Evolutionary conservation across 2,888 invertebrate genomes (phyloP).

Genomic region (Villa cingulata): DNA sequence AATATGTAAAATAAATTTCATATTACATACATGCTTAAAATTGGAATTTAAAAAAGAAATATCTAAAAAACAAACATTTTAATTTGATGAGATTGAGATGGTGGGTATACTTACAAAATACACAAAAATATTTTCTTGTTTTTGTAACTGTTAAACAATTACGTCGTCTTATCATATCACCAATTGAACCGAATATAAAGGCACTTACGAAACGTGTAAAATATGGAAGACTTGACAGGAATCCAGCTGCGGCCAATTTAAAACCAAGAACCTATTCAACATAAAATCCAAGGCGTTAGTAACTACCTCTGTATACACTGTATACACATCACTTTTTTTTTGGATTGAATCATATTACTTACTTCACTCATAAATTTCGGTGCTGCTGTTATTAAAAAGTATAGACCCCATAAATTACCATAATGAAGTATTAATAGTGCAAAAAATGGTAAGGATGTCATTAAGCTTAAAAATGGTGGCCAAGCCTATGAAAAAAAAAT

Average conservation of each 20-base stretch:
- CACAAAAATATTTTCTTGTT: slow-evolving; percentile 50
- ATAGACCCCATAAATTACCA: slow-evolving; percentile 63
- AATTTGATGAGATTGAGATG: not conserved
- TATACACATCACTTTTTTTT: too few species aligned
- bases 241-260: slow-evolving; percentile 54
- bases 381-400: slow-evolving; percentile 61
- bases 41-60: not conserved
- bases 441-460: slow-evolving; percentile 54
- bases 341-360: too few species aligned
- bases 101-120: slow-evolving; percentile 52
- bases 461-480: slow-evolving; percentile 50
- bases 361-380: slow-evolving; percentile 59
- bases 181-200: slow-evolving; percentile 55
- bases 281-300: not conserved
- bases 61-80: not conserved
- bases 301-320: too few species aligned
- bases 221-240: slow-evolving; percentile 56
- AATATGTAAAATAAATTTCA: not conserved
- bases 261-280: slow-evolving; percentile 45
- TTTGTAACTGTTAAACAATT: slow-evolving; percentile 39
- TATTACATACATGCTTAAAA: not conserved
- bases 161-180: slow-evolving; percentile 45
- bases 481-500: slow-evolving; percentile 39
- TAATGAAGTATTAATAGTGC: slow-evolving; percentile 53
- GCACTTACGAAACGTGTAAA: slow-evolving; percentile 53